A percentile compares a stretch with the other conserved stretches of the same genome.
Evolutionary conservation across 2,888 invertebrate genomes (phyloP).

Genomic region (Coremacera marginata): DNA sequence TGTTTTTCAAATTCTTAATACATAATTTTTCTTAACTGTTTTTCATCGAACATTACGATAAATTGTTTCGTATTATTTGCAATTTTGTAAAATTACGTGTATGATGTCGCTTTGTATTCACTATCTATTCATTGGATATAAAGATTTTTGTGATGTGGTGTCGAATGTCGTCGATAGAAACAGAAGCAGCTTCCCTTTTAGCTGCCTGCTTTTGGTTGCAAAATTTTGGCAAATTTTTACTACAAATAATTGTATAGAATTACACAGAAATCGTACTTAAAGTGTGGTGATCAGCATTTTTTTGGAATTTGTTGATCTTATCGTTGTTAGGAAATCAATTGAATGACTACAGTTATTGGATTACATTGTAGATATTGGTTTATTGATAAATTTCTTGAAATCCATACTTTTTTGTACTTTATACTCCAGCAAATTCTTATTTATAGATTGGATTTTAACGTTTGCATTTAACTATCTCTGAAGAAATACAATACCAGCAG

Average conservation of each 20-base stretch:
- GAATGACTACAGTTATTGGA: neutral
- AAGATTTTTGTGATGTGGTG: slow-evolving; percentile 22
- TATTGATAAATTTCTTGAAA: neutral
- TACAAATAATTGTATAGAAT: slow-evolving; percentile 13
- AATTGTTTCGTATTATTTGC: slow-evolving; percentile 33
- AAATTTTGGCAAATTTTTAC: neutral
- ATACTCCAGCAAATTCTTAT: no score
- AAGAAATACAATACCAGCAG: no score
- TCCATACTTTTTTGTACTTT: neutral
- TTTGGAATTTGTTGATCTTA: neutral
- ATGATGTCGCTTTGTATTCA: neutral
- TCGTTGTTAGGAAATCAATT: neutral
- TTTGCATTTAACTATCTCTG: no score
- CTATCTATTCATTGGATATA: slow-evolving; percentile 8
- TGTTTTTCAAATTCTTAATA: neutral
- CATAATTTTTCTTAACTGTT: neutral
- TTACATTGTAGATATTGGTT: no score
- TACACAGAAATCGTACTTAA: neutral
- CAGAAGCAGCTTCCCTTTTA: slow-evolving; percentile 12
- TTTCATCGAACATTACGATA: neutral
- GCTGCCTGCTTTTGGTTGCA: neutral
- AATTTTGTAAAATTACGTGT: slow-evolving; percentile 30
- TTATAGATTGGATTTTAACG: no score
- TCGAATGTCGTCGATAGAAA: slow-evolving; percentile 3
- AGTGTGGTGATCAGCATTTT: slow-evolving; percentile 7